Conservation (phyloP, 1,140 invertebrate species). For the Drosophila funebris region DNA sequence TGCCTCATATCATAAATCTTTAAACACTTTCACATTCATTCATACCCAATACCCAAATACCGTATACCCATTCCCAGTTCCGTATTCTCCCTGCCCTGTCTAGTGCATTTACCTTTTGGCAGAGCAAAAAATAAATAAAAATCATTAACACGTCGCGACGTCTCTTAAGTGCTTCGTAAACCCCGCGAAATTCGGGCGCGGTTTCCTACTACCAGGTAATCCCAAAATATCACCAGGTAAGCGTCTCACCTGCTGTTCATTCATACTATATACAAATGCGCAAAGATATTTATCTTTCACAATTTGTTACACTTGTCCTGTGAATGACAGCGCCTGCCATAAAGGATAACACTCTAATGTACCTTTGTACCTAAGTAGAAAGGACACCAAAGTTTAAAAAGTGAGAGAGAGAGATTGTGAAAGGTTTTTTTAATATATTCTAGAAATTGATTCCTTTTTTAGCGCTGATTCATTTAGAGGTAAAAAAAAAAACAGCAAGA, state of each 20-base stretch:
- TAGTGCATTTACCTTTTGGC: slow-evolving; percentile 41
- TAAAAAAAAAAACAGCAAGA: too few relatives aligned
- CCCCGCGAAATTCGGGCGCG: slow-evolving; percentile 18
- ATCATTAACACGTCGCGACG: slow-evolving; percentile 79
- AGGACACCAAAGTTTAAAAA: neutral
- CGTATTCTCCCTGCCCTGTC: neutral
- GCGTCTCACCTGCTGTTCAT: slow-evolving; percentile 55
- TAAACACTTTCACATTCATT: slow-evolving; percentile 79
- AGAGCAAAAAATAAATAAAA: slow-evolving; percentile 28
- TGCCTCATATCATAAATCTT: slow-evolving; percentile 78
- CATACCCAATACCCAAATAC: slow-evolving; percentile 26
- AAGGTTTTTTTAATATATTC: neutral
- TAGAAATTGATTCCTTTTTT: neutral
- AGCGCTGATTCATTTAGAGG: neutral
- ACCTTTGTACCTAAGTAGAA: neutral
- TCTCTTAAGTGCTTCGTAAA: slow-evolving; percentile 60
- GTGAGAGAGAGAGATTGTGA: neutral
- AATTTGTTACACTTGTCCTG: slow-evolving; percentile 67
- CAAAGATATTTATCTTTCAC: slow-evolving; percentile 23
- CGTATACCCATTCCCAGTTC: slow-evolving; percentile 2
- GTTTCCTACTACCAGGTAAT: slow-evolving; percentile 21
- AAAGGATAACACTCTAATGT: slow-evolving; percentile 9
- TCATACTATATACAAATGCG: slow-evolving; percentile 40
- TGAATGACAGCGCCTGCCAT: slow-evolving; percentile 23
- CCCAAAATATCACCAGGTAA: slow-evolving; percentile 38